Conservation (phyloP, 2,888 invertebrate genomes). For the Romanomermis culicivorax region DNA sequence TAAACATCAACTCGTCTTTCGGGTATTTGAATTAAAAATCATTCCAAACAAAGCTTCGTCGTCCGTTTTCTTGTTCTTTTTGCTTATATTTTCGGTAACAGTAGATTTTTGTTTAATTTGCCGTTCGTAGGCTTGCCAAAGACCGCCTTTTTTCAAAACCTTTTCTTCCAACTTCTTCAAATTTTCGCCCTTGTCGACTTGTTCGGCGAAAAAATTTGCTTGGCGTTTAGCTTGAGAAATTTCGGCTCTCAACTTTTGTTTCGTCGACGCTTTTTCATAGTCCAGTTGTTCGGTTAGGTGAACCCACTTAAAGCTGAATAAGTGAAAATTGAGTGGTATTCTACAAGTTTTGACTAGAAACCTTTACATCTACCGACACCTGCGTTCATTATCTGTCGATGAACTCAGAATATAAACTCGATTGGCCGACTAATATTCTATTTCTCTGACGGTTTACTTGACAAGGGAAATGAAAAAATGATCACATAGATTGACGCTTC, state of each 20-base stretch:
- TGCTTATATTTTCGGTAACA: conserved; percentile 12
- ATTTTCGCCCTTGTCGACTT: conserved; percentile 29
- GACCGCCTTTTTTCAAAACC: conserved; percentile 22
- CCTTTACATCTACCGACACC: too few species aligned
- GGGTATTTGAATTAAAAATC: background rate
- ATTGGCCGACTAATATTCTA: too few species aligned
- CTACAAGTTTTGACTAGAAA: too few species aligned
- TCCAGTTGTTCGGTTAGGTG: conserved; percentile 67
- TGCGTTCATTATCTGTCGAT: too few species aligned
- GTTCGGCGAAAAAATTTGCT: conserved; percentile 56
- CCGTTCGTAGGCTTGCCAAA: conserved; percentile 21
- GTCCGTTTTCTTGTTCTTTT: too few species aligned
- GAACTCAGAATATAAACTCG: too few species aligned
- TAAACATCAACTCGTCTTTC: background rate
- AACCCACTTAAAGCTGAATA: conserved; percentile 76
- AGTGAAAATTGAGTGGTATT: conserved; percentile 13
- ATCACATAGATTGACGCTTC: too few species aligned
- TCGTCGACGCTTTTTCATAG: conserved; percentile 69
- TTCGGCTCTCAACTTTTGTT: conserved; percentile 62
- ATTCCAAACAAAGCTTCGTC: background rate
- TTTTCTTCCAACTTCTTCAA: conserved; percentile 23
- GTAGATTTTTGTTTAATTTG: conserved; percentile 20
- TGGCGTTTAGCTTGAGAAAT: conserved; percentile 76
- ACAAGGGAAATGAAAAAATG: too few species aligned
- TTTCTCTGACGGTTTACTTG: too few species aligned